Base-by-base conservation (phyloP, 2,888 invertebrate genomes). In the Oeneis ivallda region DNA sequence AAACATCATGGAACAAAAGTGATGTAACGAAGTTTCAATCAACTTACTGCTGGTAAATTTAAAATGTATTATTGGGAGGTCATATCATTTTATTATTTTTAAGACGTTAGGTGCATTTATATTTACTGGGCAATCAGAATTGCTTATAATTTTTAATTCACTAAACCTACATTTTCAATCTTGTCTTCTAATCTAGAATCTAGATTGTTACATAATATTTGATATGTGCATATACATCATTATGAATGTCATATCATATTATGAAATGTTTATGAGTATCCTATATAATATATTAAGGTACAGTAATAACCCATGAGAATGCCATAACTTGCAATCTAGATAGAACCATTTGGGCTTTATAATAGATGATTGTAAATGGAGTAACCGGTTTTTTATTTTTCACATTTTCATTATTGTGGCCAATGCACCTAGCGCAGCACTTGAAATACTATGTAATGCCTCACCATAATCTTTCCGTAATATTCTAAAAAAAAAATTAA, bases 1-100 rank as follows among this genome's bases (percentile, higher is more conserved):
- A 79, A 82, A 79, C 74, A 59, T 68, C 74, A 70, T 76, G 75
- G 79, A 78, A 78, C 82, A 81, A 80, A 80, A 84, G 79, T 80
- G 82, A 85, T 76, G 76, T 82, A 79, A 82, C 75, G 79, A 85
- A 86, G 83, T 83, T 84, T 79, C 82, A 81, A 76, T 81, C 80
- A 79, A 84, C 86, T 80, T 84, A 81, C 81, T 88, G 88, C 88
- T 89, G 87, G 89, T 90, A 87, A 87, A 85, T 80, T 84, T 80
- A 80, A 81, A n/a, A 77, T 79, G 76, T 82, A 79, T 82, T 71
- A 72, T 74, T 84, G 89, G 87, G 87, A 87, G 88, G 88, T 80
- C 85, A 86, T 86, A 85, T 83, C 80, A 80, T 81, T 79, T 83
- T 79, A 84, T 85, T 82, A 79, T 78, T 75, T 79, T 75, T 83